Evolutionary conservation across 2,888 invertebrate species (phyloP).

Genomic region (Cylloceria caligata): DNA sequence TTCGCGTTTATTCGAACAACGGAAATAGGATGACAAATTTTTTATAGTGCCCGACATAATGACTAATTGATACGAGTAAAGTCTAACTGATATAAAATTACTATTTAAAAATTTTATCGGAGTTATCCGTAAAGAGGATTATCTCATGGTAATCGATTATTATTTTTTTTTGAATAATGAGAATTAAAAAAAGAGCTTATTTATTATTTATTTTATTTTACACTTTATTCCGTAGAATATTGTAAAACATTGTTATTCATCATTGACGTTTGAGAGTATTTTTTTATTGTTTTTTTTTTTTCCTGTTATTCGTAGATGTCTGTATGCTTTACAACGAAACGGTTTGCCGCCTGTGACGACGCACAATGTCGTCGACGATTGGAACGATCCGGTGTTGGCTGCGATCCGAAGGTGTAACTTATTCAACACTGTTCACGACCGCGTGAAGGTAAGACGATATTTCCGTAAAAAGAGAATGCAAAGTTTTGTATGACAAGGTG

Average conservation of each 20-base stretch:
- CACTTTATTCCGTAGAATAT: too few relatives aligned
- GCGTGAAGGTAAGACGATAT: slow-evolving; percentile 92
- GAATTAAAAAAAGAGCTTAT: too few relatives aligned
- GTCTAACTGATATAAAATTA: neutral
- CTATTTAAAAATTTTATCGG: neutral
- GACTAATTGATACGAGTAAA: neutral
- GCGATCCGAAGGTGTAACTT: slow-evolving; percentile 95
- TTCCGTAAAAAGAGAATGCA: slow-evolving; percentile 31
- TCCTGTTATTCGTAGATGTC: slow-evolving; percentile 87
- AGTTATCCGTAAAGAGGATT: neutral
- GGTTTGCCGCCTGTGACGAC: slow-evolving; percentile 98
- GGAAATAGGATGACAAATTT: neutral
- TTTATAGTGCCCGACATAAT: neutral
- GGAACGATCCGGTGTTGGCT: slow-evolving; percentile 95
- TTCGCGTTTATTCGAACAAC: neutral
- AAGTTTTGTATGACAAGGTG: slow-evolving; percentile 5
- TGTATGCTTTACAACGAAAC: slow-evolving; percentile 95
- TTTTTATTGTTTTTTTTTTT: neutral
- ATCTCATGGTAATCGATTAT: neutral
- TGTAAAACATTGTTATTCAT: too few relatives aligned
- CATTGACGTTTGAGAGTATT: too few relatives aligned
- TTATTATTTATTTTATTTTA: too few relatives aligned
- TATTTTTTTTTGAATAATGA: neutral
- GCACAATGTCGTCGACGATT: slow-evolving; percentile 96
- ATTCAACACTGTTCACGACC: slow-evolving; percentile 96